Conservation (phyloP, 2,113 vertebrate species). For the Parotia lawesii region DNA sequence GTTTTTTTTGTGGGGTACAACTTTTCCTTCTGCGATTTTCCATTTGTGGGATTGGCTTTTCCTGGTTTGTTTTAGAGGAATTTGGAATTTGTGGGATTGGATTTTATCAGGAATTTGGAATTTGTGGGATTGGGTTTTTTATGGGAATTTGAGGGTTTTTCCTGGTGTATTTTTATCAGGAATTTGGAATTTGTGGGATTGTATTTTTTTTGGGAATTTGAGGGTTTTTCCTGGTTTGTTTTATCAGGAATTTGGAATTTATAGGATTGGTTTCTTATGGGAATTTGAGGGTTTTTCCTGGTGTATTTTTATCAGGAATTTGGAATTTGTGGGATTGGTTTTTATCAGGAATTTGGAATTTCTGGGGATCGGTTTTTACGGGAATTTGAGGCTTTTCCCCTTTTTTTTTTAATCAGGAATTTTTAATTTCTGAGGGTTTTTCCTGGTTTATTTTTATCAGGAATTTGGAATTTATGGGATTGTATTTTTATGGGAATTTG, state of each 20-base stretch:
- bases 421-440: background rate
- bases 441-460: background rate
- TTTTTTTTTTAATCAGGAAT: background rate
- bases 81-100: background rate
- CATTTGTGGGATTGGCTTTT: no score
- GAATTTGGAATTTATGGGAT: background rate
- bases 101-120: no score
- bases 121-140: background rate
- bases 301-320: background rate
- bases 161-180: background rate
- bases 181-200: background rate
- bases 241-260: no score
- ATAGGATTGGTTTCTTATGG: no score
- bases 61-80: background rate
- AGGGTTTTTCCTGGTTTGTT: background rate
- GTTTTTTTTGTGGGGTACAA: background rate
- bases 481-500: background rate
- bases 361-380: background rate
- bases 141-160: background rate
- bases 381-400: background rate
- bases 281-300: background rate
- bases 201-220: background rate
- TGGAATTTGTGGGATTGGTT: background rate
- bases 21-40: background rate
- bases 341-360: background rate